Percentiles rank a stretch among this genome's conserved stretches.
These are phyloP conservation scores for Takifugu ocellatus DNA, from an alignment of 2,797 vertebrate genomes.

Conservation along the genomic window DNA sequence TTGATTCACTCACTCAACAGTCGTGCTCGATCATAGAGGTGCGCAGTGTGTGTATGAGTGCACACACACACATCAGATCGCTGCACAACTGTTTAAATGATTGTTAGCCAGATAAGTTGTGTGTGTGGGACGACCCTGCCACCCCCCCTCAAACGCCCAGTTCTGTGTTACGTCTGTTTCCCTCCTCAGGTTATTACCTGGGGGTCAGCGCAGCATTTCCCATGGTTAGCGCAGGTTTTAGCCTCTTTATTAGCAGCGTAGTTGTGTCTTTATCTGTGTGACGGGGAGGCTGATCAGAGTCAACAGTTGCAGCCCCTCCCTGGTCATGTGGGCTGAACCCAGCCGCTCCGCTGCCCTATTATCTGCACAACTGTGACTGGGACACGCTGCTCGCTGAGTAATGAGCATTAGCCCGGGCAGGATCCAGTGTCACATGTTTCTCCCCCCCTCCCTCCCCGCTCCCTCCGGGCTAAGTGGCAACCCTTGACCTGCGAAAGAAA, in stretches of 20 bases:
- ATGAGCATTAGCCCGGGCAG: slow-evolving; percentile 58
- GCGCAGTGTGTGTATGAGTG: too few relatives aligned
- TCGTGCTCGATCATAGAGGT: too few relatives aligned
- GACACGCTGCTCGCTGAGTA: slow-evolving; percentile 49
- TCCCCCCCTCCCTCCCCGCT: slow-evolving; percentile 26
- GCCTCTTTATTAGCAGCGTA: slow-evolving; percentile 12
- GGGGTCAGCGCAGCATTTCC: too few relatives aligned
- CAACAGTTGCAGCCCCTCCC: slow-evolving; percentile 58
- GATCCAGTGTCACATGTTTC: slow-evolving; percentile 64
- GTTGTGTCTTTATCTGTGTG: slow-evolving; percentile 49
- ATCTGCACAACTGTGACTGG: slow-evolving; percentile 33
- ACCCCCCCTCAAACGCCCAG: too few relatives aligned
- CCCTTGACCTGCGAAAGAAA: slow-evolving; percentile 65
- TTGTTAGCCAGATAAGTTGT: too few relatives aligned
- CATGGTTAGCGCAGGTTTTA: not conserved
- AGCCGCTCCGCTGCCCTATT: slow-evolving; percentile 28
- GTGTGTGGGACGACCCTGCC: too few relatives aligned
- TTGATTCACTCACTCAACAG: too few relatives aligned
- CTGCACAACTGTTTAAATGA: too few relatives aligned
- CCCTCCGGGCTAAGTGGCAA: slow-evolving; percentile 54
- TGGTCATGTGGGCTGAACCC: slow-evolving; percentile 57
- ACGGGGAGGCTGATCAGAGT: slow-evolving; percentile 54
- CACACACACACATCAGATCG: too few relatives aligned
- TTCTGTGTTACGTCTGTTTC: too few relatives aligned
- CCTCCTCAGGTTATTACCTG: too few relatives aligned